Evolutionary conservation across 2,888 invertebrate species (phyloP).

Genomic region (Drosophila falleni): DNA sequence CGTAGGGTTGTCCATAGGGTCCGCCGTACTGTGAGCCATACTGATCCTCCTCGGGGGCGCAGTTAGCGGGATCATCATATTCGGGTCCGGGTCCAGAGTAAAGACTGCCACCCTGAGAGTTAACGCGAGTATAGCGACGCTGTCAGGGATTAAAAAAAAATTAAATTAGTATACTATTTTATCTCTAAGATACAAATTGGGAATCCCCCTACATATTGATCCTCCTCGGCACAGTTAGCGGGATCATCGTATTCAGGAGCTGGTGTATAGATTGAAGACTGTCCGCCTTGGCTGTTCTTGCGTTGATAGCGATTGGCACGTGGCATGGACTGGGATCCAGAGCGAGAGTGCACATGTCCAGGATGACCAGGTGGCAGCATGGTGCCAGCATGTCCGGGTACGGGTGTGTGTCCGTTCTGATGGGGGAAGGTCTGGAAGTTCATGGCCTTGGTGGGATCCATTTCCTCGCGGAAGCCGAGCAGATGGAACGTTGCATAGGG

Average conservation of each 20-base stretch:
- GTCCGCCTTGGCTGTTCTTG: conserved; percentile 92
- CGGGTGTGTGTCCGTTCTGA: conserved; percentile 88
- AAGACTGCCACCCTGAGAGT: conserved; percentile 88
- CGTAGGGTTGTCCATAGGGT: conserved; percentile 93
- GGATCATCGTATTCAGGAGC: conserved; percentile 97
- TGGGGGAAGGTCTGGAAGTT: conserved; percentile 95
- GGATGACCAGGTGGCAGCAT: conserved; percentile 93
- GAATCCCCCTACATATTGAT: conserved; percentile 90
- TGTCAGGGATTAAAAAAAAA: conserved; percentile 45
- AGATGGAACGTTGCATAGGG: conserved; percentile 98
- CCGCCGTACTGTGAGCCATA: conserved; percentile 93
- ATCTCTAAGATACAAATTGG: too few relatives aligned
- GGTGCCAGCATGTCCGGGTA: conserved; percentile 91
- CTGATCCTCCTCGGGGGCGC: conserved; percentile 95
- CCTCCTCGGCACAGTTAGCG: conserved; percentile 96
- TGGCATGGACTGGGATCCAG: conserved; percentile 95
- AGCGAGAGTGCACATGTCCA: conserved; percentile 92
- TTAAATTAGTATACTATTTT: background rate
- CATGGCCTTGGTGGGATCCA: conserved; percentile 96
- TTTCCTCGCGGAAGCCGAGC: conserved; percentile 97
- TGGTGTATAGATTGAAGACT: conserved; percentile 92
- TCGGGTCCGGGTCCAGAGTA: conserved; percentile 91
- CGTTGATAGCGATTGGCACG: conserved; percentile 90
- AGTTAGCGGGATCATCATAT: conserved; percentile 97
- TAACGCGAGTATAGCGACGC: conserved; percentile 91